phyloP scores from a whole-genome alignment of 2,888 invertebrate species.

The Heliconius charithonia region DNA sequence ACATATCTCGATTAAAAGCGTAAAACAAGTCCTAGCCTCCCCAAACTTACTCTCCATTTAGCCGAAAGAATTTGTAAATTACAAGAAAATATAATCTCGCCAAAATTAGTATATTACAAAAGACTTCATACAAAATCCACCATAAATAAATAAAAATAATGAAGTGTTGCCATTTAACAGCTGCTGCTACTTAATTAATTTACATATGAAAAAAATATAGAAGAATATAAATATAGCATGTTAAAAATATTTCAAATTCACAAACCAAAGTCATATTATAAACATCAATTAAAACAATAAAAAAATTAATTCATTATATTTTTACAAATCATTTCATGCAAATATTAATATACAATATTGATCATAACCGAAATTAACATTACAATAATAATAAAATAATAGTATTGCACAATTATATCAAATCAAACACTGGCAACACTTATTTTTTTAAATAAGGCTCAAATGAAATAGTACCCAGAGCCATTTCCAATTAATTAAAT shows the following conservation, averaged over 20 bases:
- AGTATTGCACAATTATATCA: constrained; percentile 17
- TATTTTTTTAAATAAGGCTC: background rate
- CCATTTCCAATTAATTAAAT: background rate
- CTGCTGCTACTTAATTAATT: background rate
- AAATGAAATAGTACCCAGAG: constrained; percentile 15
- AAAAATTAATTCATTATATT: background rate
- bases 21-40: constrained; percentile 68
- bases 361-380: background rate
- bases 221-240: too few relatives aligned
- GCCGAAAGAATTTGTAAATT: constrained; percentile 39
- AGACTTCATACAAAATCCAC: constrained; percentile 28
- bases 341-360: constrained; percentile 5
- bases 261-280: background rate
- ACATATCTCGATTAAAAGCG: constrained; percentile 72
- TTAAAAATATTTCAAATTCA: background rate
- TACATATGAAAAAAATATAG: background rate
- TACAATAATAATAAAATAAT: constrained; percentile 1
- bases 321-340: background rate
- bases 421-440: constrained; percentile 21
- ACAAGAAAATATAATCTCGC: constrained; percentile 23
- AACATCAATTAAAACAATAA: background rate
- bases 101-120: constrained; percentile 33
- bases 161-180: constrained; percentile 31
- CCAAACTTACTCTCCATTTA: constrained; percentile 38
- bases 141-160: constrained; percentile 19